Evolutionary conservation across 2,888 invertebrate genomes (phyloP), one percentile per base, ranked within the genome.

Genomic region (Octodonta nipae): DNA sequence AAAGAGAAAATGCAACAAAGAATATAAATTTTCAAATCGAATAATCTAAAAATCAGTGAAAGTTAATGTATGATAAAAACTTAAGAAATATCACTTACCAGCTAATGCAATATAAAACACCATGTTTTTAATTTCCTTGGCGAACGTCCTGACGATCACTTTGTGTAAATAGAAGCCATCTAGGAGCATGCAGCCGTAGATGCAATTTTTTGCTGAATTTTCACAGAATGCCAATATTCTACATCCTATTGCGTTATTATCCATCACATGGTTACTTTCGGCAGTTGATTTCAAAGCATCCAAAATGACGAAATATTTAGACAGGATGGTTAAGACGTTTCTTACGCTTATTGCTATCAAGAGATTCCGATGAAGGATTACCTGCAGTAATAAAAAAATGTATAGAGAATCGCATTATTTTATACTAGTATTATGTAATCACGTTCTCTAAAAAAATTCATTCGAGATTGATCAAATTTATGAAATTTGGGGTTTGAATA

Each of bases 151-250:
- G 0, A 74, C 78, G 15, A 81, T 72, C 11, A 73, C 62, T 28
- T 76, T 67, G 47, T 80, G 78, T 3, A 81, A 52, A 50, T 72
- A 76, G 20, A 73, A 58, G 1, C 73, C 77, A 49, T 77, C 76
- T 1, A 73, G 60, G 27, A 79, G 58, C 79, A 80, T 80, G 52
- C 75, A 76, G 3, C 73, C 67, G 48, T 77, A 81, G 26, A 78
- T 75, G 0, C 64, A 61, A 46, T 73, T 74, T 3, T 65, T 67
- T 0, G 71, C 64, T 1, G 67, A 47, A 26, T 67, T 66, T 40
- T 73, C 73, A 1, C 69, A 56, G 27, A 70, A 61, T 0, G 73
- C 67, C 7, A 77, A 55, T 7, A 67, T 38, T 27, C 69, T 63
- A 43, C 78, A 78, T 6, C 60, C 58, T 1, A 65, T 46, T 0